Conservation (phyloP, 2,888 invertebrate species). For the Orgyia antiqua region DNA sequence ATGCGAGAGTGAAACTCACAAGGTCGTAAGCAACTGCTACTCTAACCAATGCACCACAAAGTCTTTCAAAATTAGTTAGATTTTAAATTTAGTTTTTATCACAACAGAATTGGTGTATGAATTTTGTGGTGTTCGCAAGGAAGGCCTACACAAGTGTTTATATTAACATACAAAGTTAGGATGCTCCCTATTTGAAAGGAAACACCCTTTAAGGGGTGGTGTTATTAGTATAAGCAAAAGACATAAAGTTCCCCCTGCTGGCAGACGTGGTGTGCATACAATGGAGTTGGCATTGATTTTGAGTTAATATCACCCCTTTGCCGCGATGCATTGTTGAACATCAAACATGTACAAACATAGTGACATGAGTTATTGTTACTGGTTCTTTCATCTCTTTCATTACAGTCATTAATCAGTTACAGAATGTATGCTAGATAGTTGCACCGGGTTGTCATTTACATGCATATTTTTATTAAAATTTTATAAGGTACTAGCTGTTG, state of each 20-base stretch:
- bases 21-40: too few relatives aligned
- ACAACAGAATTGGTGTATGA: too few relatives aligned
- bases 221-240: conserved; percentile 73
- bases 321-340: conserved; percentile 40
- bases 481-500: too few relatives aligned
- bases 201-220: conserved; percentile 65
- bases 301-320: conserved; percentile 70
- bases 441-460: too few relatives aligned
- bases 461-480: too few relatives aligned
- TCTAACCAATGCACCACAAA: too few relatives aligned
- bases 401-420: conserved; percentile 46
- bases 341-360: conserved; percentile 54
- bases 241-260: conserved; percentile 58
- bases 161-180: conserved; percentile 70
- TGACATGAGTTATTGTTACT: conserved; percentile 63
- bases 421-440: conserved; percentile 24
- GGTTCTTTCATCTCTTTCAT: conserved; percentile 51
- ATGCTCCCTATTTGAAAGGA: conserved; percentile 52
- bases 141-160: conserved; percentile 66
- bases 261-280: conserved; percentile 67
- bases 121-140: conserved; percentile 52
- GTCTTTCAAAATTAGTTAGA: too few relatives aligned
- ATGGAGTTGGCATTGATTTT: conserved; percentile 71
- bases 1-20: too few relatives aligned
- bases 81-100: too few relatives aligned